Base-by-base conservation (phyloP, 2,888 invertebrate species). In the Tenthredo scrophulariae region DNA sequence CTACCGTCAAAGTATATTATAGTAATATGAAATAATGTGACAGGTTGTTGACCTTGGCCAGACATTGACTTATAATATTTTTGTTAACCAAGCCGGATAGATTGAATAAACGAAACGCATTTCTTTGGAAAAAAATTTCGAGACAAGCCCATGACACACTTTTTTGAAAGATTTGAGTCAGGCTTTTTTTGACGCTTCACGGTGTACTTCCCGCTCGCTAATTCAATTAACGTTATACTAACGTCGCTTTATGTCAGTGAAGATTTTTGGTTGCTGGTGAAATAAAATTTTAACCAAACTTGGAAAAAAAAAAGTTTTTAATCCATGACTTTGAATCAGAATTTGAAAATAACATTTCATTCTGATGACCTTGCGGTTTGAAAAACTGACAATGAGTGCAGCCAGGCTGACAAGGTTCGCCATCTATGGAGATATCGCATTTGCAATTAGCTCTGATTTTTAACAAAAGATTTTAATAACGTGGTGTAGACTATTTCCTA, bases 1-100 rank as follows among this genome's bases (percentile, higher is more conserved):
- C 13, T 26, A 9, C 65, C 65, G 13, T 62, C 65, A 29, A 65
- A 46, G 43, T 58, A n/a, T 22, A 58, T 58, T 22, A 65, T 13
- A 22, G 13, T 15, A 67, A 10, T 4, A 62, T 50, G 40, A 43
- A 54, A 37, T 62, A 89, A 89, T 86, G 84, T 84, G 46, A 80
- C 84, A 70, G 84, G 72, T 82, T 72, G 84, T 77, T 72, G 86
- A 86, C 88, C 82, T 86, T 75, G 88, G 85, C 85, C 84, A 29
- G 77, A 84, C 85, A 85, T 62, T 85, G 84, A 86, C 84, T 33
- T 74, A 83, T 29, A 84, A 86, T 86, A 54, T 79, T 58, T 43
- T 26, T n/a, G 62, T 22, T 37, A 80, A 26, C 54, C 33, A 54
- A 15, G 18, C 13, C n/a, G 18, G 18, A 46, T 74, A 40, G 15